These are phyloP conservation scores for Pogonus chalceus DNA, from an alignment of 1,140 invertebrate genomes.

Conservation along the genomic window DNA sequence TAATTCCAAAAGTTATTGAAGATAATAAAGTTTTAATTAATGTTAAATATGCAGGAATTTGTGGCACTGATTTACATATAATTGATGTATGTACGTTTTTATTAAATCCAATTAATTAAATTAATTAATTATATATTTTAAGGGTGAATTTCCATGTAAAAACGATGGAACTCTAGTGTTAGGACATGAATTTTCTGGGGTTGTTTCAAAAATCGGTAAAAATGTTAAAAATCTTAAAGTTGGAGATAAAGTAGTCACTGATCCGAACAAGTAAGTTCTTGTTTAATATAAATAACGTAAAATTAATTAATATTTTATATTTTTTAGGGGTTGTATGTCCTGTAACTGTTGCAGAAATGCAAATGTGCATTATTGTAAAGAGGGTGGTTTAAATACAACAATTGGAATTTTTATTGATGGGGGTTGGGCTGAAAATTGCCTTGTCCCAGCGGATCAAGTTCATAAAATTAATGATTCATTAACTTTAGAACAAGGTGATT, in stretches of 20 bases:
- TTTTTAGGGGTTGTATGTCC: conserved; percentile 43
- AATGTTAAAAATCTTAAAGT: conserved; percentile 45
- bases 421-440: conserved; percentile 53
- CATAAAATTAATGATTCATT: conserved; percentile 41
- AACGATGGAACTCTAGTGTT: conserved; percentile 43
- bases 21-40: conserved; percentile 50
- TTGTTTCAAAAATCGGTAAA: conserved; percentile 45
- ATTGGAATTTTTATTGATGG: conserved; percentile 55
- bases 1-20: conserved; percentile 39
- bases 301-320: conserved; percentile 11
- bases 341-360: conserved; percentile 48
- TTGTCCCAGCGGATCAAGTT: conserved; percentile 49
- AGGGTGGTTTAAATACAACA: conserved; percentile 49
- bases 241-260: conserved; percentile 54
- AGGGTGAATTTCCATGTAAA: conserved; percentile 54
- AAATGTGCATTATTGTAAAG: conserved; percentile 49
- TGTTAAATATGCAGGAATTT: conserved; percentile 59
- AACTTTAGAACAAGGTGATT: conserved; percentile 43
- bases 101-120: background rate
- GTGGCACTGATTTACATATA: conserved; percentile 75
- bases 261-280: conserved; percentile 49
- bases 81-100: conserved; percentile 40
- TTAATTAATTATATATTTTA: conserved; percentile 13
- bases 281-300: background rate
- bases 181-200: conserved; percentile 62